Percentiles rank a stretch among this genome's conserved stretches.
These are phyloP conservation scores for Charadrius vociferus DNA, from an alignment of 2,113 vertebrate genomes.

Conservation along the genomic window DNA sequence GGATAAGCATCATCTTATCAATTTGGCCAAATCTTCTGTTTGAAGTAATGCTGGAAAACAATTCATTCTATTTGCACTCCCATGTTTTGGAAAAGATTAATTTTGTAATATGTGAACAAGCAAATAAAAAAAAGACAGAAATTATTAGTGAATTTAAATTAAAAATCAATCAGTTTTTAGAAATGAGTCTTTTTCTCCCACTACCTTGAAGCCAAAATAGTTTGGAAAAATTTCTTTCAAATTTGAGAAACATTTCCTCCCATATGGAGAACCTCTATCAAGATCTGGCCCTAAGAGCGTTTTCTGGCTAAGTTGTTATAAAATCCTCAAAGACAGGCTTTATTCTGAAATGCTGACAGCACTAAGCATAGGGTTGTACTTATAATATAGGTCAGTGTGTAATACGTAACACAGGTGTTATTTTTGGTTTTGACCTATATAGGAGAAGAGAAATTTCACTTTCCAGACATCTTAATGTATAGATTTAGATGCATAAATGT, in stretches of 20 bases:
- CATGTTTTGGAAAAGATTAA: neutral
- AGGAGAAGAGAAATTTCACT: neutral
- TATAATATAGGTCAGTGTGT: constrained; percentile 46
- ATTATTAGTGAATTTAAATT: neutral
- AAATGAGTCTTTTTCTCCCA: neutral
- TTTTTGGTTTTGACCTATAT: constrained; percentile 38
- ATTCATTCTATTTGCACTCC: neutral
- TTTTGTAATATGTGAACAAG: neutral
- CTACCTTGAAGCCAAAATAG: constrained; percentile 6
- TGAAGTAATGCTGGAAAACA: neutral
- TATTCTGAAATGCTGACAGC: constrained; percentile 48
- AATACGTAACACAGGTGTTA: constrained; percentile 58
- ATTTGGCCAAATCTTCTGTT: neutral
- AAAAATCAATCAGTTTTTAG: neutral
- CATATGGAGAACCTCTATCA: constrained; percentile 54
- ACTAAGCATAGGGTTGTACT: constrained; percentile 14
- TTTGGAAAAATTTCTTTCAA: constrained; percentile 52
- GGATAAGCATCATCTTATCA: neutral
- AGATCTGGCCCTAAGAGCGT: constrained; percentile 35
- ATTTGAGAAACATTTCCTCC: constrained; percentile 54
- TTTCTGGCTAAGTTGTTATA: constrained; percentile 19
- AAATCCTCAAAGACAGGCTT: constrained; percentile 33
- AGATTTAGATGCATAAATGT: neutral
- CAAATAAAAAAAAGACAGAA: neutral
- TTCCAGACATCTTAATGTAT: neutral